Evolutionary conservation across 2,888 invertebrate species (phyloP), one percentile per base, ranked within the genome.

Genomic region (Heteromurus nitidus): DNA sequence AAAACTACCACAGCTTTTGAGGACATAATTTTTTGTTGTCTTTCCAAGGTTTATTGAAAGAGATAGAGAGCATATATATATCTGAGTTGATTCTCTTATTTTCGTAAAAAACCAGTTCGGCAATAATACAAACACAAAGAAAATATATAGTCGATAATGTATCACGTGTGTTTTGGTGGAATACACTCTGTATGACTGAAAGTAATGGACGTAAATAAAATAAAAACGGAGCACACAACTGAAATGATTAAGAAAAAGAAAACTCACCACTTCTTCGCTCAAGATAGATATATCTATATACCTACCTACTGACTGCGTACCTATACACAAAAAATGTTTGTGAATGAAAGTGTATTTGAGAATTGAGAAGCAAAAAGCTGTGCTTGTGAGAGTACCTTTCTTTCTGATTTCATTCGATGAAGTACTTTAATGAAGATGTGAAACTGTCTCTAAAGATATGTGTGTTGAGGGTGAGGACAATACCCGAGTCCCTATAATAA

Each of bases 1-100:
- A 65, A 75, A 81, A 75, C 55, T 65, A 64, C 74, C 76, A 64
- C 60, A 74, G 53, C 7, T 16, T 53, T 53, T 20, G 18, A 47
- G n/a, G 47, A 7, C 13, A 53, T 53, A 47, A 11, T 47, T 47
- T 47, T 47, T 55, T 55, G 2, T 55, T 16, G 3, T 16, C 47
- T 47, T 47, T 13, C 47, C n/a, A 55, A 16, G 5, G 16, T 5
- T 22, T 55, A 55, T 55, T 55, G 55, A 55, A 55, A 55, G 16
- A 55, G 1, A 60, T 60, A 26, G 28, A 26, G 5, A 30, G 28
- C 60, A 36, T n/a, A n/a, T n/a, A n/a, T n/a, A n/a, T n/a, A n/a
- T n/a, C n/a, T n/a, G n/a, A n/a, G n/a, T n/a, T n/a, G n/a, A n/a
- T n/a, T n/a, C n/a, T n/a, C n/a, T n/a, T n/a, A n/a, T n/a, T n/a